phyloP scores from a whole-genome alignment of 2,113 vertebrate species.

The Peromyscus polionotus region DNA sequence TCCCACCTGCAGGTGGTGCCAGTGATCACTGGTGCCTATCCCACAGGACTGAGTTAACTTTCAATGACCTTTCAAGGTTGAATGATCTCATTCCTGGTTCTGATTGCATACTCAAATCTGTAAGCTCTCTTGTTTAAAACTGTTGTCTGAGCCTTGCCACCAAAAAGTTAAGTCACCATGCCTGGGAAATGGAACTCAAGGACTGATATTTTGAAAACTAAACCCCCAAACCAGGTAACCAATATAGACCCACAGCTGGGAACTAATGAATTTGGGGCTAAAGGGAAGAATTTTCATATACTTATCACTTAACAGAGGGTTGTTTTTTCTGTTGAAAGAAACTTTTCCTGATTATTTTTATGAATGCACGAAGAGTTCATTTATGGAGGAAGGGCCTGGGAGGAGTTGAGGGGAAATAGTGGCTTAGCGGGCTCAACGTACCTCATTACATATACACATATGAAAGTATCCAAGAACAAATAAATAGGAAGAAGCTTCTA shows the following conservation, averaged over 20 bases:
- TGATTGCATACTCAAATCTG: neutral
- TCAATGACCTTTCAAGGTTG: slow-evolving; percentile 6
- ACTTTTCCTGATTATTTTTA: neutral
- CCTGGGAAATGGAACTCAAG: neutral
- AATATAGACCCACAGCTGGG: neutral
- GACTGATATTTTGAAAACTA: neutral
- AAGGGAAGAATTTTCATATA: neutral
- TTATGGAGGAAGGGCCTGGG: neutral
- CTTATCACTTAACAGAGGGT: neutral
- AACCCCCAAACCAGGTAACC: neutral
- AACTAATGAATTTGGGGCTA: neutral
- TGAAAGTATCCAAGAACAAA: neutral
- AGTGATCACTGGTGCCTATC: slow-evolving; percentile 12
- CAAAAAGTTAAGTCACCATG: neutral
- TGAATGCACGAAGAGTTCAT: neutral
- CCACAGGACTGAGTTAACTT: neutral
- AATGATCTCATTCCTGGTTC: neutral
- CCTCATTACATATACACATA: neutral
- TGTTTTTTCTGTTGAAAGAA: neutral
- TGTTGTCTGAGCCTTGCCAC: neutral
- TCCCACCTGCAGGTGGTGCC: slow-evolving; percentile 66
- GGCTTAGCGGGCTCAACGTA: too few relatives aligned
- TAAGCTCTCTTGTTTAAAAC: slow-evolving; percentile 20
- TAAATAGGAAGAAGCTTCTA: neutral
- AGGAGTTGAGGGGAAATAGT: neutral